These are phyloP conservation scores for Parascotia fuliginaria DNA, from an alignment of 2,888 invertebrate species.

Conservation along the genomic window DNA sequence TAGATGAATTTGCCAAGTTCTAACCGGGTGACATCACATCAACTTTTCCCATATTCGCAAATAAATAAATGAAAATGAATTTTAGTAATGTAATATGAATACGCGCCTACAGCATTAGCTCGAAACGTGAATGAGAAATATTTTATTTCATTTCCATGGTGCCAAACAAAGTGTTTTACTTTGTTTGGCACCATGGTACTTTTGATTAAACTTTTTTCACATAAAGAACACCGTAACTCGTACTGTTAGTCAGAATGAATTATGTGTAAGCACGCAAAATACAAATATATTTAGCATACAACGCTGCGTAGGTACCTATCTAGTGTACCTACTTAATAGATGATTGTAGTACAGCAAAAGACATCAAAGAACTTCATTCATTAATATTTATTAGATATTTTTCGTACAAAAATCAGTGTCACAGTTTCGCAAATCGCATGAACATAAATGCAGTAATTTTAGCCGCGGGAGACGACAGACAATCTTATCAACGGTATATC, in stretches of 20 bases:
- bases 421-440: conserved; percentile 13
- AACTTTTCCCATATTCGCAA: conserved; percentile 28
- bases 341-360: too few relatives aligned
- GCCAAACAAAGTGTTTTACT: too few relatives aligned
- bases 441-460: conserved; percentile 18
- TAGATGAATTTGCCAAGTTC: too few relatives aligned
- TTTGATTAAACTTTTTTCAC: too few relatives aligned
- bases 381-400: too few relatives aligned
- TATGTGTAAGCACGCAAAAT: conserved; percentile 14
- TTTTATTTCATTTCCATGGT: conserved; percentile 4
- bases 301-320: not conserved
- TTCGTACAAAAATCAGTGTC: conserved; percentile 18
- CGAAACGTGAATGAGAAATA: conserved; percentile 4
- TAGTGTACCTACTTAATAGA: not conserved
- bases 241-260: too few relatives aligned
- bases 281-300: conserved; percentile 13
- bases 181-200: too few relatives aligned
- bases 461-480: conserved; percentile 52
- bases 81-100: conserved; percentile 10
- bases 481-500: conserved; percentile 67
- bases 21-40: conserved; percentile 34
- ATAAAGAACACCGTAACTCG: too few relatives aligned
- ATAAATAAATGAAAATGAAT: conserved; percentile 22
- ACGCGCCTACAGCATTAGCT: conserved; percentile 2
- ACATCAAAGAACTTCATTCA: too few relatives aligned